A percentile compares a stretch with the other conserved stretches of the same genome.
These are phyloP conservation scores for Pseudochirops corinnae DNA, from an alignment of 2,797 vertebrate species.

Conservation along the genomic window DNA sequence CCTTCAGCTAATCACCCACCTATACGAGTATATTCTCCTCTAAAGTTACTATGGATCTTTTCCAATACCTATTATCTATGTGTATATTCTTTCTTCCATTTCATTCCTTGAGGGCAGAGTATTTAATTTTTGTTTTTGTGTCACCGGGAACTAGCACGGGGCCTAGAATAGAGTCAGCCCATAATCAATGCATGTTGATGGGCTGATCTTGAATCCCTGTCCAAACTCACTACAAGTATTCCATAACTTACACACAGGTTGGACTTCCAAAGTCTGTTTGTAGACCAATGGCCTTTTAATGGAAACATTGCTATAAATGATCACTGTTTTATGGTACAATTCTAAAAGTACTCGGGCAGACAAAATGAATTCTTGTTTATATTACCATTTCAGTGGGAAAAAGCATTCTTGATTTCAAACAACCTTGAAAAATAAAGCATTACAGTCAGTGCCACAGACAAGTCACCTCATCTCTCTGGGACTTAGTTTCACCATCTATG, in stretches of 20 bases:
- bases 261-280: background rate
- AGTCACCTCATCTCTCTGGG: background rate
- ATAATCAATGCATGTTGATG: slow-evolving; percentile 25
- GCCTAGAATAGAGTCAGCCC: slow-evolving; percentile 2
- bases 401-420: background rate
- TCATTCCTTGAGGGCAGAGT: slow-evolving; percentile 26
- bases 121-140: slow-evolving; percentile 25
- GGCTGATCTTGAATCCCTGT: background rate
- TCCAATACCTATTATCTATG: background rate
- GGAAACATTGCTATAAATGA: background rate
- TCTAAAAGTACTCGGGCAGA: background rate
- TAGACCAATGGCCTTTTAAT: background rate
- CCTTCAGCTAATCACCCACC: background rate
- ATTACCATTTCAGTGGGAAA: background rate
- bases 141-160: slow-evolving; percentile 35
- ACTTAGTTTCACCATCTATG: background rate
- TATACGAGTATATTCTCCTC: background rate
- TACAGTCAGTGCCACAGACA: background rate
- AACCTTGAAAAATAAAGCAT: background rate
- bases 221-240: background rate
- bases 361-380: background rate
- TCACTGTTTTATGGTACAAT: background rate
- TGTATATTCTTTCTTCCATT: slow-evolving; percentile 25
- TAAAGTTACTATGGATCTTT: background rate
- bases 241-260: background rate